Evolutionary conservation across 1,140 invertebrate genomes (phyloP), one percentile per base, ranked within the genome.

Genomic region (Saccostrea glomerata): DNA sequence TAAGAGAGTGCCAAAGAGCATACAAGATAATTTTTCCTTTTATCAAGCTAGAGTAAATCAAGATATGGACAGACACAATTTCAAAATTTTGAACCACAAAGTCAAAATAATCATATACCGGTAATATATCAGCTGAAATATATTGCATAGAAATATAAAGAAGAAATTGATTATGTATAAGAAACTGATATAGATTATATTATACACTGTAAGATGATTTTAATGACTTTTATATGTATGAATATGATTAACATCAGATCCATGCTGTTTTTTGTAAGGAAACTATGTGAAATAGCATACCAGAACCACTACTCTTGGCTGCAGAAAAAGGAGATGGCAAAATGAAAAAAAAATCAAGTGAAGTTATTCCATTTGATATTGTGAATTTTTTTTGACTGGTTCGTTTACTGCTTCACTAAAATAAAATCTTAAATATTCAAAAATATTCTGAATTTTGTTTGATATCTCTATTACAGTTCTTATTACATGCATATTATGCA

Each of bases 221-320:
- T 77, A 30, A 30, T 73, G 0, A 25, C 6, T 66, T 66, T 66
- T 25, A 73, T 13, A 77, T 36, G 25, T 77, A 36, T 36, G 11
- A 36, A 15, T 77, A 0, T 15, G 25, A 77, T 77, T 15, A 13
- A 73, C 15, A 30, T 77, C 70, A 77, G 70, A 77, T 17, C 70
- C 70, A 77, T 77, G 70, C 70, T 77, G 7, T 77, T 77, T n/a
- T 36, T 30, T 77, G 70, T 77, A 77, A 77, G 70, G 30, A 4
- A 77, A 77, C 23, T 36, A 77, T 25, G 70, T 77, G 70, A 77
- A 36, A 30, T 77, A 30, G 70, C 70, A 77, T 77, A 77, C 70
- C 66, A 30, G 66, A 73, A 73, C 25, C 70, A 77, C 23, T 30
- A 77, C 25, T 25, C 70, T 77, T 77, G 70, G 70, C 70, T 77